Evolutionary conservation across 2,113 vertebrate genomes (phyloP).

Genomic region (Herpailurus yagouaroundi): DNA sequence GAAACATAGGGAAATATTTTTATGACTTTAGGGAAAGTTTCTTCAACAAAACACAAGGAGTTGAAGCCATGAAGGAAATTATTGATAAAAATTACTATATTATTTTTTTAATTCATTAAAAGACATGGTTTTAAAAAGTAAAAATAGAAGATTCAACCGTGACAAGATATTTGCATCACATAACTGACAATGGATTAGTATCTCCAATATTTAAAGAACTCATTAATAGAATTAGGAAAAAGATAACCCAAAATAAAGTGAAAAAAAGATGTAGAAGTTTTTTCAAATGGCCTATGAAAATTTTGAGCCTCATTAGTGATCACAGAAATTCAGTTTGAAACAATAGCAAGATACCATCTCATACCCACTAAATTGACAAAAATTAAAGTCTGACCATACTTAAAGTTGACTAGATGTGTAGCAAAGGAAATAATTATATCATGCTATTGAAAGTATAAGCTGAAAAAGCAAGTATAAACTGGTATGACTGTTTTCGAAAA

Average conservation of each 20-base stretch:
- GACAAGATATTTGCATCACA: not conserved
- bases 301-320: not conserved
- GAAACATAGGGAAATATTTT: not conserved
- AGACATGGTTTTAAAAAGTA: not conserved
- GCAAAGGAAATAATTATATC: not conserved
- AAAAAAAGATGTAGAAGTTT: not conserved
- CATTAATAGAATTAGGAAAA: not conserved
- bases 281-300: not conserved
- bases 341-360: not conserved
- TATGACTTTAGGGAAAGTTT: not conserved
- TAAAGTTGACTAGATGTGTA: not conserved
- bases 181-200: not conserved
- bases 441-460: not conserved
- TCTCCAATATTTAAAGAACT: not conserved
- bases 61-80: not conserved
- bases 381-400: not conserved
- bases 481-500: not conserved
- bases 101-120: not conserved
- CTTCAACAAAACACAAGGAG: not conserved
- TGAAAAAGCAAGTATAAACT: not conserved
- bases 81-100: not conserved
- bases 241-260: not conserved
- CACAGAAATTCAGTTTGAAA: slow-evolving; percentile 14
- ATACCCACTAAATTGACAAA: not conserved
- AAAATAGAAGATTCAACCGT: not conserved